These are phyloP conservation scores for Ormyrus labotus DNA, from an alignment of 2,888 invertebrate genomes.

Conservation along the genomic window DNA sequence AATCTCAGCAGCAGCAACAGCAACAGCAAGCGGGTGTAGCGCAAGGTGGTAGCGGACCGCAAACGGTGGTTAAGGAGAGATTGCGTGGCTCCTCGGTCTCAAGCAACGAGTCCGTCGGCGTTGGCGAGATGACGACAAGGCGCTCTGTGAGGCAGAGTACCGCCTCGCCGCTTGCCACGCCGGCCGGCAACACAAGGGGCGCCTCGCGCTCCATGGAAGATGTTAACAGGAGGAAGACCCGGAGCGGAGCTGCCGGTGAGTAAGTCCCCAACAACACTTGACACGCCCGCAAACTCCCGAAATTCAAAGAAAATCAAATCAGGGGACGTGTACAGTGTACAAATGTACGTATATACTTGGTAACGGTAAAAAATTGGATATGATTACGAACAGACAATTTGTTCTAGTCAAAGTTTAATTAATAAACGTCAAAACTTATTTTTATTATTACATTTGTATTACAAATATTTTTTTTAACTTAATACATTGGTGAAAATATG, in stretches of 20 bases:
- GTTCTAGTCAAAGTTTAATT: background rate
- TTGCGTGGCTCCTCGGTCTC: conserved; percentile 72
- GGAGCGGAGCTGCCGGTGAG: conserved; percentile 75
- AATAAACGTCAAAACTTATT: too few relatives aligned
- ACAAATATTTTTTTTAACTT: too few relatives aligned
- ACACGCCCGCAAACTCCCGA: conserved; percentile 1
- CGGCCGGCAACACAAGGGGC: conserved; percentile 74
- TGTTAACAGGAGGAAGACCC: conserved; percentile 74
- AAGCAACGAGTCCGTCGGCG: conserved; percentile 70
- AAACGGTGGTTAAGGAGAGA: conserved; percentile 70
- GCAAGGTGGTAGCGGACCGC: conserved; percentile 10
- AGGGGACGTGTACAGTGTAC: background rate
- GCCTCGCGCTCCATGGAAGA: conserved; percentile 74
- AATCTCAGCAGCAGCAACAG: conserved; percentile 24
- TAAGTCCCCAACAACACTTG: conserved; percentile 56
- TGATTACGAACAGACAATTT: background rate
- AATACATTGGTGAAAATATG: too few relatives aligned
- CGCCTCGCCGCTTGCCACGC: conserved; percentile 73
- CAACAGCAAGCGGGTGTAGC: conserved; percentile 19
- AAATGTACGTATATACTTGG: background rate
- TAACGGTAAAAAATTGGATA: conserved; percentile 1
- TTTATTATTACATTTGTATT: too few relatives aligned
- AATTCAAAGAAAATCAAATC: conserved; percentile 10
- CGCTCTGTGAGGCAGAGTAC: conserved; percentile 74
- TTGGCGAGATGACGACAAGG: conserved; percentile 62